These are phyloP conservation scores for Drosophila ananassae DNA, from an alignment of 1,140 invertebrate species.

Conservation along the genomic window DNA sequence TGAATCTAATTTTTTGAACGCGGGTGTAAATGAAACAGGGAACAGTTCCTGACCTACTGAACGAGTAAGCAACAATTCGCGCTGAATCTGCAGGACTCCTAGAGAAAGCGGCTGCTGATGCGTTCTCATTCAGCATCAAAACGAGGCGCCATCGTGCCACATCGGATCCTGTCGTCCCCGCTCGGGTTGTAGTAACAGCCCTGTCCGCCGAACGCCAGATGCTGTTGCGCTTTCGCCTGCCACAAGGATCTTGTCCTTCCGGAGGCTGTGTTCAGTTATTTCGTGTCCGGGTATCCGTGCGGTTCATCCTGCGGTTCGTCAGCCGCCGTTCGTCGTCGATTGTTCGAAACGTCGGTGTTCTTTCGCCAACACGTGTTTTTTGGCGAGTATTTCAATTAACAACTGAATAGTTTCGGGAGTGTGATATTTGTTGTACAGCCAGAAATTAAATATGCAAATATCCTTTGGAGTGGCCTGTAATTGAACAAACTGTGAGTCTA, in stretches of 20 bases:
- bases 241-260: conserved; percentile 53
- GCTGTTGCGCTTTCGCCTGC: conserved; percentile 67
- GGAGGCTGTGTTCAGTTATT: conserved; percentile 62
- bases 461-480: conserved; percentile 21
- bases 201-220: conserved; percentile 46
- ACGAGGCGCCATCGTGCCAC: conserved; percentile 21
- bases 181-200: conserved; percentile 40
- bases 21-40: conserved; percentile 21
- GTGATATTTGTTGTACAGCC: conserved; percentile 6
- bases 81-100: conserved; percentile 60
- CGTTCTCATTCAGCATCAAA: conserved; percentile 50
- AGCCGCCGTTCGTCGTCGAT: background rate
- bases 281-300: conserved; percentile 76
- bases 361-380: conserved; percentile 24
- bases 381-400: conserved; percentile 48
- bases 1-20: background rate
- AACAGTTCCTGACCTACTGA: conserved; percentile 73
- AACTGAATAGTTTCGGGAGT: conserved; percentile 18
- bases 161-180: conserved; percentile 12
- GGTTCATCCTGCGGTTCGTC: conserved; percentile 48
- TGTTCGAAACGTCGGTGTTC: conserved; percentile 4
- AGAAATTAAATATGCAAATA: conserved; percentile 63
- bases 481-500: conserved; percentile 35
- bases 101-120: background rate
- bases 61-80: conserved; percentile 53